Percentiles rank a stretch among this genome's conserved stretches.
These are phyloP conservation scores for Phymanthus crucifer DNA, from an alignment of 92 coral and sea anemone genomes.

Conservation along the genomic window DNA sequence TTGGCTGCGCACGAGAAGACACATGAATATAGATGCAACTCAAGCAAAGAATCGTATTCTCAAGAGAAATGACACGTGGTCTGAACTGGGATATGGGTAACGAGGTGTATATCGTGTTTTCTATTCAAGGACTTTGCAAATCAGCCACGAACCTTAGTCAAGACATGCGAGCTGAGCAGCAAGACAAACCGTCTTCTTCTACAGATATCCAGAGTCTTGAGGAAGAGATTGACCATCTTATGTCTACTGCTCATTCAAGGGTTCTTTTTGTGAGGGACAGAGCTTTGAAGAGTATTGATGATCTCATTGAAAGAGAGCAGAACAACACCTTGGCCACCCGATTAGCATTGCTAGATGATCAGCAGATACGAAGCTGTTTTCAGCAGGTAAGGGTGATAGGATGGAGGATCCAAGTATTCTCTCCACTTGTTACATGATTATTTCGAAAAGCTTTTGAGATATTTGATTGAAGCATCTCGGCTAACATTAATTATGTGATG, in stretches of 20 bases:
- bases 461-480: no score
- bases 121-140: background rate
- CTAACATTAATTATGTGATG: no score
- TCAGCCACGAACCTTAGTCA: background rate
- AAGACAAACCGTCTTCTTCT: background rate
- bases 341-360: background rate
- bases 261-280: background rate
- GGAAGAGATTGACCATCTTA: background rate
- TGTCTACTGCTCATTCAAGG: background rate
- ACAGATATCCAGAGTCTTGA: background rate
- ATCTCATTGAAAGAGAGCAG: background rate
- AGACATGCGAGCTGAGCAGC: background rate
- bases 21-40: no score
- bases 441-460: no score
- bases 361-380: background rate
- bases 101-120: background rate
- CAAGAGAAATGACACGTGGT: no score
- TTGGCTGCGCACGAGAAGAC: no score
- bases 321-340: background rate
- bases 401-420: no score
- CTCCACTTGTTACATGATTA: no score
- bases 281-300: background rate
- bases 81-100: no score
- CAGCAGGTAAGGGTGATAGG: background rate
- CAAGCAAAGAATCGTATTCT: no score